Base-by-base conservation (phyloP, 2,888 invertebrate species). In the Eulithis testata region DNA sequence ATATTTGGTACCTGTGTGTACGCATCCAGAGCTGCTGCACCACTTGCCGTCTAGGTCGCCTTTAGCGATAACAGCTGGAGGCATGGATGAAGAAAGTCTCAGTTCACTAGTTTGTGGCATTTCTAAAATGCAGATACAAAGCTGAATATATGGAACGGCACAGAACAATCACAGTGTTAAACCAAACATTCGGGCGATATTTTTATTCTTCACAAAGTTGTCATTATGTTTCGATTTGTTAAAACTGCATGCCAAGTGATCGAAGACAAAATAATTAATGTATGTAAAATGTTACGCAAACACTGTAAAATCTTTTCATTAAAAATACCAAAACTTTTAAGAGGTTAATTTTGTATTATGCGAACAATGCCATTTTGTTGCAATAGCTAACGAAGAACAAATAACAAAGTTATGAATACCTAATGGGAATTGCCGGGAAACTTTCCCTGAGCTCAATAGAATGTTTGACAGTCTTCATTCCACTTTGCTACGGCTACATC, bases 11-110 rank as follows among this genome's bases (percentile, higher is more conserved):
- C 96, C 96, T 77, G 96, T 95, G 80, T 96, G 96, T 59, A 98
- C 94, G 88, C 98, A 98, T 76, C 96, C 97, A 9, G 96, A 93
- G 0, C 95, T 94, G 65, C 95, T 93, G 86, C 98, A 98, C 12
- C 96, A 82, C 8, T 90, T 83, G 11, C 87, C 84, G 3, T 84
- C 80, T 0, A 78, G 77, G 14, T 75, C 75, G 68, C 81, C 88
- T 68, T 82, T 88, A 68, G 82, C 76, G 70, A 86, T 68, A 61
- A 87, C 82, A 59, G 83, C 82, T 69, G 91, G 90, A 75, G 90
- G 87, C 81, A 85, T 80, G 76, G 90, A 83, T 73, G 89, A 89
- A 70, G 91, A 88, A 79, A 90, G 78, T 81, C 84, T 84, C 79
- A 92, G 85, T 83, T 92, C 91, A 80, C 92, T 91, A 80, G 89